Percentiles rank a stretch among this genome's conserved stretches.
Evolutionary conservation across 2,888 invertebrate species (phyloP).

Genomic region (Caenorhabditis zanzibari): DNA sequence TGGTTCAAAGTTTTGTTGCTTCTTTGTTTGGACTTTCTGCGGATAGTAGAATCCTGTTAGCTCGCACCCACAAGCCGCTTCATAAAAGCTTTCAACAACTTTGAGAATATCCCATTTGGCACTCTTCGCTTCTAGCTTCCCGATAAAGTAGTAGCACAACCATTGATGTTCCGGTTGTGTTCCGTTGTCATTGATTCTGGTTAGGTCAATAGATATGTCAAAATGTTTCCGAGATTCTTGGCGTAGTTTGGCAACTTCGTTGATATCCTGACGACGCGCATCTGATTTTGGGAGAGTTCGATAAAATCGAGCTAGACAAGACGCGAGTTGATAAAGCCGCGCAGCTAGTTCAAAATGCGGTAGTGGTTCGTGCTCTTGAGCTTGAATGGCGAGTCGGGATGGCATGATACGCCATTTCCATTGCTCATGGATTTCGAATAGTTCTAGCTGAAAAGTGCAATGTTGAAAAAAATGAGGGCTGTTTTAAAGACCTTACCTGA

Average conservation of each 20-base stretch:
- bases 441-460: conserved; percentile 61
- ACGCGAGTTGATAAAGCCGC: conserved; percentile 69
- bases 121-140: conserved; percentile 68
- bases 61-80: conserved; percentile 74
- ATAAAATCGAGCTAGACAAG: conserved; percentile 64
- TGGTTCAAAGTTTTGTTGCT: conserved; percentile 74
- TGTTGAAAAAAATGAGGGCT: too few relatives aligned
- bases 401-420: conserved; percentile 73
- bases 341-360: conserved; percentile 69
- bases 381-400: conserved; percentile 70
- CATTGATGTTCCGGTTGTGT: conserved; percentile 69
- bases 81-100: conserved; percentile 73
- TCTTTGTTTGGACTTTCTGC: conserved; percentile 66
- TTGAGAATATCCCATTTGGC: conserved; percentile 57
- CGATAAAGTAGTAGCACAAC: conserved; percentile 73
- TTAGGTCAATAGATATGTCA: conserved; percentile 54
- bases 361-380: conserved; percentile 61
- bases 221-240: conserved; percentile 61
- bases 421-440: conserved; percentile 50
- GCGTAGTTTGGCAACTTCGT: conserved; percentile 25
- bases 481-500: conserved; percentile 54
- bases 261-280: conserved; percentile 19
- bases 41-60: conserved; percentile 71
- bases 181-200: conserved; percentile 52
- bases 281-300: conserved; percentile 49